Base-by-base conservation (phyloP, 2,797 vertebrate species). In the Gymnodraco acuticeps region DNA sequence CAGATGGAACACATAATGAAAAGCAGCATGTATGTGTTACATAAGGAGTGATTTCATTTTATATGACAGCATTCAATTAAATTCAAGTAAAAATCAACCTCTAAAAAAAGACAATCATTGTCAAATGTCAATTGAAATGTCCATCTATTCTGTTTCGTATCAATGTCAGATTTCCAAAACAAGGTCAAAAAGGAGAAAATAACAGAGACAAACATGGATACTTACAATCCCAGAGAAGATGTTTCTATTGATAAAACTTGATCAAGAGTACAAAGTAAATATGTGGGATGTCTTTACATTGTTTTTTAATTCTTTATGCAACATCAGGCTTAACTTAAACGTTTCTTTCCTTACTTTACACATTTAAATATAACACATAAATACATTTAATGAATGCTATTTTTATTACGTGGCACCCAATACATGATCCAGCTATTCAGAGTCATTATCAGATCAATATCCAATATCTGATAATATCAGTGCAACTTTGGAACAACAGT, bases 1-100 rank as follows among this genome's bases (percentile, higher is more conserved):
- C 64, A 78, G 69, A 77, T 70, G 63, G 73, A 70, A 48, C 31
- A 31, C 20, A 69, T 58, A 47, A 71, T 64, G 27, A 63, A 70
- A 69, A 68, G 2, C 51, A 73, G 46, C 47, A 73, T 66, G 52
- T 53, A 13, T 45, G 42, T 45, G 43, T 51, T 58, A 27, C 13
- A 46, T 11, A 53, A 43, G 1, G 47, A 53, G 46, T 53, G 64
- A 64, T 10, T 54, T 9, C 64, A 74, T 48, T 46, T 48, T 38
- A 14, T 17, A 20, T 13, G n/a, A 60, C 48, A 52, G 33, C 4
- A 19, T 54, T 59, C 12, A 58, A 17, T 48, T 10, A 58, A 53
- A 50, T 16, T 16, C 1, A 20, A 4, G 14, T 45, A 12, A 31
- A 59, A 75, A 27, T 17, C 33, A 16, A 31, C 2, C 15, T 20